Evolutionary conservation across 2,888 invertebrate species (phyloP).

Genomic region (Pandemis corylana): DNA sequence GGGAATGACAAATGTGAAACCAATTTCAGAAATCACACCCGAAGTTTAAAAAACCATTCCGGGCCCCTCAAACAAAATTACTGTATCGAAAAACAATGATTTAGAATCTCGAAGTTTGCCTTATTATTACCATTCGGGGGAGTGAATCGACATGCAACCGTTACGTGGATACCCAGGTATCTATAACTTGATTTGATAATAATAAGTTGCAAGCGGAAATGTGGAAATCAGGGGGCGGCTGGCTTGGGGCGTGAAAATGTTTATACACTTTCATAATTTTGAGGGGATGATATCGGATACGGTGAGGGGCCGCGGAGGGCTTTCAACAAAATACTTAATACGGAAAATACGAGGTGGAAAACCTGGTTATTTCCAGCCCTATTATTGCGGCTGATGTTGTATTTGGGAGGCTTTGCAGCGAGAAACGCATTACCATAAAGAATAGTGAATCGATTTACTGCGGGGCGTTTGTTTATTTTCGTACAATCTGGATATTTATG

Average conservation of each 20-base stretch:
- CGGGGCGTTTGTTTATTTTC: slow-evolving; percentile 17
- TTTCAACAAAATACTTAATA: slow-evolving; percentile 81
- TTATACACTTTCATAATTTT: slow-evolving; percentile 85
- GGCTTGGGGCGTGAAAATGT: slow-evolving; percentile 81
- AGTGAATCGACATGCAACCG: slow-evolving; percentile 67
- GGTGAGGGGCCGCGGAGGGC: slow-evolving; percentile 69
- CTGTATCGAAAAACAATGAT: slow-evolving; percentile 81
- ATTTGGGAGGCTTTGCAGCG: slow-evolving; percentile 57
- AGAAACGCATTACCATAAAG: slow-evolving; percentile 57
- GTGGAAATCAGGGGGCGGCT: slow-evolving; percentile 72
- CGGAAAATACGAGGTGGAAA: slow-evolving; percentile 76
- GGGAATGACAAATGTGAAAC: slow-evolving; percentile 48
- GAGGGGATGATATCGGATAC: slow-evolving; percentile 80
- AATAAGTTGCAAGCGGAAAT: slow-evolving; percentile 78
- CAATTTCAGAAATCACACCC: slow-evolving; percentile 48
- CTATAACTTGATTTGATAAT: slow-evolving; percentile 84
- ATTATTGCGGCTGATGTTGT: slow-evolving; percentile 61
- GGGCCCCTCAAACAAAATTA: slow-evolving; percentile 62
- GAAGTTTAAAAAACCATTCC: slow-evolving; percentile 42
- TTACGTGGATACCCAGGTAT: slow-evolving; percentile 75
- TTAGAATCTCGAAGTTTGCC: slow-evolving; percentile 70
- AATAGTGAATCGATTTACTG: slow-evolving; percentile 38
- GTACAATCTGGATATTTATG: not conserved
- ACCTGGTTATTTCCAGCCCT: slow-evolving; percentile 69
- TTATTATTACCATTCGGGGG: slow-evolving; percentile 77